Evolutionary conservation across 2,113 vertebrate species (phyloP).

Genomic region (Ptilonorhynchus violaceus): DNA sequence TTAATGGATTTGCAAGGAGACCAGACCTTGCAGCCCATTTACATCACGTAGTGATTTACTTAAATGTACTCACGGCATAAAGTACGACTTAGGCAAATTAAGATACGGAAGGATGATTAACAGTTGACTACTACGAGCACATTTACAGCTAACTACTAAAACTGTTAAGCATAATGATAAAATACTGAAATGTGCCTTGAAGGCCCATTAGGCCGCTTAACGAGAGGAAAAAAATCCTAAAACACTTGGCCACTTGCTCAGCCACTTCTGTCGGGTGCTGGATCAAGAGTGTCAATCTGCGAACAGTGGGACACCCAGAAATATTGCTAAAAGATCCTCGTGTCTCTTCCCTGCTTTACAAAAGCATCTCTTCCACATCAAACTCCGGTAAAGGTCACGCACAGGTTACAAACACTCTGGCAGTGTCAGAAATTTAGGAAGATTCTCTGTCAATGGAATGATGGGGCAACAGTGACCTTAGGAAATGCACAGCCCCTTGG

Average conservation of each 20-base stretch:
- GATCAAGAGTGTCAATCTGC: not conserved
- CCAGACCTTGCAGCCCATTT: not conserved
- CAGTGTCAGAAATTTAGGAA: not conserved
- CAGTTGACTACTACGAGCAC: not conserved
- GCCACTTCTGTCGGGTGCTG: accelerated
- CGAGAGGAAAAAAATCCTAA: not conserved
- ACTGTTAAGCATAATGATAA: not conserved
- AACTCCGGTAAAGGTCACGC: not conserved
- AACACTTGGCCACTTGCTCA: not conserved
- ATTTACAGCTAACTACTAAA: not conserved
- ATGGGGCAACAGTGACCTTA: not conserved
- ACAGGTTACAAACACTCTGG: not conserved
- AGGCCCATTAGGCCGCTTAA: not conserved
- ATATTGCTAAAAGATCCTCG: not conserved
- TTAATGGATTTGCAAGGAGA: not conserved
- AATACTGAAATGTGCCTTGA: not conserved
- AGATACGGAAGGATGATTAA: not conserved
- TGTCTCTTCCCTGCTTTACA: not conserved
- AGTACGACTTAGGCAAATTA: not conserved
- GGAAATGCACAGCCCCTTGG: not conserved
- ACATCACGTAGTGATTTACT: not conserved
- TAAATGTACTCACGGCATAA: not conserved
- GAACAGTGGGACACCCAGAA: not conserved
- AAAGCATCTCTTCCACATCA: not conserved
- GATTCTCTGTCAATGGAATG: not conserved